Evolutionary conservation across 1,140 invertebrate species (phyloP), one percentile per base, ranked within the genome.

Genomic region (Brachionus manjavacas): DNA sequence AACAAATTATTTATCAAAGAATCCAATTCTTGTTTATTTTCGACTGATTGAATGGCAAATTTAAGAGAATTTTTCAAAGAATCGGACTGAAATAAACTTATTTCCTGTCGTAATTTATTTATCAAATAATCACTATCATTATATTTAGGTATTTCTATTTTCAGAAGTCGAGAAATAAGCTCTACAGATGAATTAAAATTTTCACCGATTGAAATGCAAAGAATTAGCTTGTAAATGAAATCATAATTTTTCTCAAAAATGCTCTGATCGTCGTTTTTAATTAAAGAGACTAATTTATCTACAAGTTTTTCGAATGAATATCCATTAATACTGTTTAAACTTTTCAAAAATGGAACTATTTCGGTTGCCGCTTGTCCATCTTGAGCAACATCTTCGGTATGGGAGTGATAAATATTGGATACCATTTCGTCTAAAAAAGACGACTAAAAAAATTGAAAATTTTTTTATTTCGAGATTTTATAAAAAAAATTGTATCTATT

Each of bases 381-480:
- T 49, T 76, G 39, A 2, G 20, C 31, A 20, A 49, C 9, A 76
- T 49, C 46, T 76, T 76, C 72, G 4, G 39, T 11, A 23, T 76
- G 39, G 1, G 43, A 49, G 8, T 20, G 16, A 28, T 76, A 76
- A 25, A 76, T 49, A 25, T 76, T 76, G 20, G 39, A 9, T 11
- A 76, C 25, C 72, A 76, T 49, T 49, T 76, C 72, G 23, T 76
- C 72, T 12, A 76, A 20, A 49, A 76, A 76, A 4, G 68, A 72
- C 9, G 52, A 60, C 52, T 60, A n/a, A 46, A 46, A 23, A 20
- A 60, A 23, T 20, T 1, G 4, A 60, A 16, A 60, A 23, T 60
- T 60, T 60, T 20, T 20, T 20, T 20, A 60, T 8, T 52, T 52
- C 7, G n/a, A 6, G 3, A 52, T 16, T 52, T 52, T 52, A 0